These are phyloP conservation scores for Leptinotarsa texana DNA, from an alignment of 1,140 invertebrate genomes.

Conservation along the genomic window DNA sequence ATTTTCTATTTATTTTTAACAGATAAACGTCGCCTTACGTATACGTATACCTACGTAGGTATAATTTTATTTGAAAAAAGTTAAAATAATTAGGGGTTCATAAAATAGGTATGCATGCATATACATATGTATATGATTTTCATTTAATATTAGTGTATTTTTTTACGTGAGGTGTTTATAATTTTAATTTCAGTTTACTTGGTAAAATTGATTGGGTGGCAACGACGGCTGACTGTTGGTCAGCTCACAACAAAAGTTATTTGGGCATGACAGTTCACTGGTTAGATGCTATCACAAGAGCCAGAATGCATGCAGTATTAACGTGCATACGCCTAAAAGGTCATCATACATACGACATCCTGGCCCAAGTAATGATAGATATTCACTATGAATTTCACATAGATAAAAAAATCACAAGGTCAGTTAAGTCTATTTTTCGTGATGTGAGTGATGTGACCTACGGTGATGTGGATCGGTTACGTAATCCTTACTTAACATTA, in stretches of 20 bases:
- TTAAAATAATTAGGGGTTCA: not conserved
- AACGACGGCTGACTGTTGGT: conserved; percentile 4
- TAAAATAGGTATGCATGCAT: conserved; percentile 8
- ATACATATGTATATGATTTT: conserved; percentile 1
- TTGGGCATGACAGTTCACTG: conserved; percentile 7
- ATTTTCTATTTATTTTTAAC: conserved; percentile 4
- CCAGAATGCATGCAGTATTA: conserved; percentile 8
- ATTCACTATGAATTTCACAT: conserved; percentile 8
- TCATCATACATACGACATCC: conserved; percentile 8
- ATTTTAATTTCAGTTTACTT: conserved; percentile 1
- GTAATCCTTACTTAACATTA: conserved; percentile 9
- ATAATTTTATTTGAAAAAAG: conserved; percentile 7
- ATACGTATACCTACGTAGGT: not conserved
- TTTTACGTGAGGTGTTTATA: not conserved
- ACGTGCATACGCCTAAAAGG: conserved; percentile 5
- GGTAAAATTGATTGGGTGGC: conserved; percentile 2
- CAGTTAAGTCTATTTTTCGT: conserved; percentile 2
- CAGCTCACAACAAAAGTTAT: conserved; percentile 8
- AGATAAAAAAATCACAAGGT: conserved; percentile 8
- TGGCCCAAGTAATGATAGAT: conserved; percentile 7
- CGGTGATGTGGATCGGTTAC: conserved; percentile 7
- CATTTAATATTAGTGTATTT: not conserved
- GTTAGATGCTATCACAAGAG: conserved; percentile 2
- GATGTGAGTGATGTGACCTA: not conserved
- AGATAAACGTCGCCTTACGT: not conserved